A percentile compares a stretch with the other conserved stretches of the same genome.
These are phyloP conservation scores for Rhinichthys klamathensis DNA, from an alignment of 2,113 vertebrate species.

Conservation along the genomic window DNA sequence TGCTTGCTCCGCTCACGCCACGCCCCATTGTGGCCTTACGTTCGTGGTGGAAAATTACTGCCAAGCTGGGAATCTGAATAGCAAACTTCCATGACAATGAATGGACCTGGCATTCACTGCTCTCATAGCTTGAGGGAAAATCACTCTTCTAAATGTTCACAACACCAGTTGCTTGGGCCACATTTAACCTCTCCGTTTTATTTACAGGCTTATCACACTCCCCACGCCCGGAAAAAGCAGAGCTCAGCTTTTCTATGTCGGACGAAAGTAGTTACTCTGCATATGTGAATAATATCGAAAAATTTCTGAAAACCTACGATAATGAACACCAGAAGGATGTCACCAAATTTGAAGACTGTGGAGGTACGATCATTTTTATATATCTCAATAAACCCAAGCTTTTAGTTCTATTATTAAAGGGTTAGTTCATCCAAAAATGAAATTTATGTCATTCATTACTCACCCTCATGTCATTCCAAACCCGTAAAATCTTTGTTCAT, in stretches of 20 bases:
- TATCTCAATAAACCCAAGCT: neutral
- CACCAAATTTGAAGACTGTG: slow-evolving; percentile 79
- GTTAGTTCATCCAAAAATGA: no score
- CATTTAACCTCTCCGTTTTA: neutral
- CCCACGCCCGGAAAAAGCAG: slow-evolving; percentile 77
- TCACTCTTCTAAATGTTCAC: neutral
- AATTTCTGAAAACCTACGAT: slow-evolving; percentile 75
- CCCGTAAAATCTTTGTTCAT: no score
- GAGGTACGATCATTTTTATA: slow-evolving; percentile 72
- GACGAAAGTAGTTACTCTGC: no score
- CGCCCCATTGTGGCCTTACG: slow-evolving; percentile 61
- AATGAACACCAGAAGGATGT: slow-evolving; percentile 58
- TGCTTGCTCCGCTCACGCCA: slow-evolving; percentile 58
- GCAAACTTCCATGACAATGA: slow-evolving; percentile 44
- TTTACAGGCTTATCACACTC: slow-evolving; percentile 77
- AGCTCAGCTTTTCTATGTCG: slow-evolving; percentile 81
- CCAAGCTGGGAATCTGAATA: slow-evolving; percentile 67
- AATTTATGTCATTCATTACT: no score
- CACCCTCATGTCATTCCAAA: no score
- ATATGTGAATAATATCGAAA: slow-evolving; percentile 68
- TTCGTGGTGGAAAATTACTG: slow-evolving; percentile 77
- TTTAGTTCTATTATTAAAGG: neutral
- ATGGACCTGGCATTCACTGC: neutral
- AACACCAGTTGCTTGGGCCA: neutral
- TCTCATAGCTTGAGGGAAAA: neutral